A percentile compares a stretch with the other conserved stretches of the same genome.
Evolutionary conservation across 2,888 invertebrate species (phyloP).

Genomic region (Crematogaster levior): DNA sequence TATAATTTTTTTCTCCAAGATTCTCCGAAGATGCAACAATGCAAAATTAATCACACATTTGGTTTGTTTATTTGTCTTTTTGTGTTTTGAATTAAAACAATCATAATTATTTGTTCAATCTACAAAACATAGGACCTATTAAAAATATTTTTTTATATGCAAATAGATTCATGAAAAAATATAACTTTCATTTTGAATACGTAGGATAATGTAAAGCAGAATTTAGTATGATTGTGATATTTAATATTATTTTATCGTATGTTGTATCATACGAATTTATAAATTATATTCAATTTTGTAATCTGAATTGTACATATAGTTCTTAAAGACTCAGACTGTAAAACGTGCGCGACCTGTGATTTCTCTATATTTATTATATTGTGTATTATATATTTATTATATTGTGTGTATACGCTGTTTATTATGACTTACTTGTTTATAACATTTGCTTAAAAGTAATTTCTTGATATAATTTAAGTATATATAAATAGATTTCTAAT

Average conservation of each 20-base stretch:
- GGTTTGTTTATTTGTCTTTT: background rate
- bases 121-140: background rate
- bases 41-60: background rate
- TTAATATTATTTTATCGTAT: slow-evolving; percentile 10
- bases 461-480: slow-evolving; percentile 14
- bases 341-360: slow-evolving; percentile 24
- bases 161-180: background rate
- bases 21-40: background rate
- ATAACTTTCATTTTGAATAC: background rate
- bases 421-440: slow-evolving; percentile 14
- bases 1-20: background rate
- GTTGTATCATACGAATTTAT: slow-evolving; percentile 23
- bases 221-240: slow-evolving; percentile 17
- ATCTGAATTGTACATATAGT: slow-evolving; percentile 37
- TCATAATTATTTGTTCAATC: slow-evolving; percentile 11
- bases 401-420: slow-evolving; percentile 24
- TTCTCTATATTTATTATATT: slow-evolving; percentile 24
- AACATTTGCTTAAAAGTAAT: slow-evolving; percentile 2
- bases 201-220: background rate
- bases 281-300: slow-evolving; percentile 27
- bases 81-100: background rate
- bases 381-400: too few relatives aligned
- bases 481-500: slow-evolving; percentile 9
- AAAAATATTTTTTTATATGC: background rate
- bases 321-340: slow-evolving; percentile 5